A percentile compares a stretch with the other conserved stretches of the same genome.
Evolutionary conservation across 2,797 vertebrate species (phyloP).

Genomic region (Loris lydekkerianus): DNA sequence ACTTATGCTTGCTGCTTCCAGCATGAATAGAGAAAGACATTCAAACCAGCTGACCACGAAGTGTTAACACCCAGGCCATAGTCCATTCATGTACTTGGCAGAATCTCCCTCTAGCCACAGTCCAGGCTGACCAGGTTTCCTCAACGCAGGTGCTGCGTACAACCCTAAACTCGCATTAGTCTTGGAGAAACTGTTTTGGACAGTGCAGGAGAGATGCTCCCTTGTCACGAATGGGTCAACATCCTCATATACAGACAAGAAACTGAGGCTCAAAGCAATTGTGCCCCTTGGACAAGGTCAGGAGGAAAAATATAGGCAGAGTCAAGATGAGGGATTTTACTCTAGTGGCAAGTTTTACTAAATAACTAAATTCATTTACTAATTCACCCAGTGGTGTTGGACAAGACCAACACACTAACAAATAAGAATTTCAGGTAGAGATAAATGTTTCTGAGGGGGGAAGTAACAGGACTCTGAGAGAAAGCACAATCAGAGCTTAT

Average conservation of each 20-base stretch:
- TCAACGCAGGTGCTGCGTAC: neutral
- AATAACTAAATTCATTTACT: neutral
- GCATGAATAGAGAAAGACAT: neutral
- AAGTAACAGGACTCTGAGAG: accelerated
- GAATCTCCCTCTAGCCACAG: neutral
- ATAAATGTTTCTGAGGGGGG: accelerated
- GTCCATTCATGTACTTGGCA: neutral
- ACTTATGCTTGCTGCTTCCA: accelerated
- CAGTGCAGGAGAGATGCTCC: accelerated
- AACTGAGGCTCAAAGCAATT: neutral
- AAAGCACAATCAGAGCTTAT: neutral
- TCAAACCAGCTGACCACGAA: accelerated
- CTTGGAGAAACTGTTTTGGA: neutral
- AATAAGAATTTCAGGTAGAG: neutral
- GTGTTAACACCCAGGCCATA: accelerated
- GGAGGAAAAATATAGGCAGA: neutral
- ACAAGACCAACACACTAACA: neutral
- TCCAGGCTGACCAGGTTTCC: neutral
- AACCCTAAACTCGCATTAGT: neutral
- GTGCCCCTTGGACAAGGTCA: neutral
- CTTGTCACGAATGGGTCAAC: accelerated
- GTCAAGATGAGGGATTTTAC: accelerated
- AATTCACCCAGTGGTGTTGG: neutral
- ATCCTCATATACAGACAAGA: neutral
- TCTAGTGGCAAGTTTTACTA: neutral